A percentile compares a stretch with the other conserved stretches of the same genome.
These are phyloP conservation scores for Chitala chitala DNA, from an alignment of 2,113 vertebrate genomes.

Conservation along the genomic window DNA sequence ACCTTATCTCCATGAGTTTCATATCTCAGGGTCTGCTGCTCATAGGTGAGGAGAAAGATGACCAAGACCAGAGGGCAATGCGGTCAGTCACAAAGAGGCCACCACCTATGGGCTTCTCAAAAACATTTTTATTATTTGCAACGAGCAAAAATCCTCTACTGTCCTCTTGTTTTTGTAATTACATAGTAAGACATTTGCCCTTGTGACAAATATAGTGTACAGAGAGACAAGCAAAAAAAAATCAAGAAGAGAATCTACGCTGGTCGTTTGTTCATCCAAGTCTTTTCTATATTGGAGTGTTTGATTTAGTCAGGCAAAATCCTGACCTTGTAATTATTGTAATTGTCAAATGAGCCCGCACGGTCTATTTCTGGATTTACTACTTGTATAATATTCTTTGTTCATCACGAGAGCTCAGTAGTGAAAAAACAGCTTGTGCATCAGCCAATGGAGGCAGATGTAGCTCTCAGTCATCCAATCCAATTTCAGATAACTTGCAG, in stretches of 20 bases:
- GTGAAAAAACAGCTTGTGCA: constrained; percentile 9
- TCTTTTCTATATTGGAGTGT: not conserved
- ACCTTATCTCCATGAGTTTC: too few species aligned
- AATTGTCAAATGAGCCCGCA: not conserved
- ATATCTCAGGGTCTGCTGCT: too few species aligned
- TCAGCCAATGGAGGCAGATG: not conserved
- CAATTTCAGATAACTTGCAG: not conserved
- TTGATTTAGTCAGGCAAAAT: constrained; percentile 22
- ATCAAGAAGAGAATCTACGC: not conserved
- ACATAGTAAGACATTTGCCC: too few species aligned
- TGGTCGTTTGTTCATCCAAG: constrained; percentile 5
- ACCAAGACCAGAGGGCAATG: too few species aligned
- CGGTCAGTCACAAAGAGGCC: too few species aligned
- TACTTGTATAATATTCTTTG: constrained; percentile 26
- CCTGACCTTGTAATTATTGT: constrained; percentile 29
- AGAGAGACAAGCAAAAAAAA: not conserved
- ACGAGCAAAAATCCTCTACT: too few species aligned
- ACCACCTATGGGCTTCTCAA: too few species aligned
- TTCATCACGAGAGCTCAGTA: constrained; percentile 14
- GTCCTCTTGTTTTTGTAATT: too few species aligned
- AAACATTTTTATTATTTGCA: too few species aligned
- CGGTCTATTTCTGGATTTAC: constrained; percentile 29
- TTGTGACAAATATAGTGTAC: too few species aligned
- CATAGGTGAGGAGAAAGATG: too few species aligned
- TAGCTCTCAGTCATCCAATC: not conserved